phyloP scores from a whole-genome alignment of 2,113 vertebrate genomes.

The Eretmochelys imbricata region DNA sequence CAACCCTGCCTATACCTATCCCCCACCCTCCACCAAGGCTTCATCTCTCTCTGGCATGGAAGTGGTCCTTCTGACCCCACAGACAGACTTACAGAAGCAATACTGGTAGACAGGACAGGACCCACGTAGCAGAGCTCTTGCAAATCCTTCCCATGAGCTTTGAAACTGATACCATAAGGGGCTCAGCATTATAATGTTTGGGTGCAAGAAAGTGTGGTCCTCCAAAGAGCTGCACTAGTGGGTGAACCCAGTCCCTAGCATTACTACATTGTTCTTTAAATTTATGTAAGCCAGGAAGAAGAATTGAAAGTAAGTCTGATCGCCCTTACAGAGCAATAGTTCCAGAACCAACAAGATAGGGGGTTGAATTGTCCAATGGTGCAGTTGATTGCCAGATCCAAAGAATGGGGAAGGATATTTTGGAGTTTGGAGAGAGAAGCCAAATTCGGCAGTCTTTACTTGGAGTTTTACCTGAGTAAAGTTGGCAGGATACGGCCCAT shows the following conservation, averaged over 20 bases:
- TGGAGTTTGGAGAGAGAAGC: slow-evolving; percentile 9
- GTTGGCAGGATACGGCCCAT: neutral
- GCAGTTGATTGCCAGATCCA: neutral
- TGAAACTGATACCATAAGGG: neutral
- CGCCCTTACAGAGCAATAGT: slow-evolving; percentile 18
- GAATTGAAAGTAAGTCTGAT: slow-evolving; percentile 35
- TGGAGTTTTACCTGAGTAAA: neutral
- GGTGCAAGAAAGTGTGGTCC: neutral
- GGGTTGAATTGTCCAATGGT: neutral
- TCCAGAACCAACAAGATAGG: neutral
- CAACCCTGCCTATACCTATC: neutral
- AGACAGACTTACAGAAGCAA: slow-evolving; percentile 34
- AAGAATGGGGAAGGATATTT: slow-evolving; percentile 6
- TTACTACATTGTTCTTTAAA: slow-evolving; percentile 24
- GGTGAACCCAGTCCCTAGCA: slow-evolving; percentile 22
- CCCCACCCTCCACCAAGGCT: neutral
- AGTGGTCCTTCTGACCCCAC: slow-evolving; percentile 7
- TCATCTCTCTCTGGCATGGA: neutral
- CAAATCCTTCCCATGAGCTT: slow-evolving; percentile 47
- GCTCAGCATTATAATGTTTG: slow-evolving; percentile 36
- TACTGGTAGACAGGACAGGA: neutral
- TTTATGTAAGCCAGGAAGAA: slow-evolving; percentile 51
- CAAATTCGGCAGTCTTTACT: neutral
- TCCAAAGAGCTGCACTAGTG: slow-evolving; percentile 45
- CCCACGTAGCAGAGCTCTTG: slow-evolving; percentile 27